phyloP scores from a whole-genome alignment of 2,113 vertebrate genomes.

The Numenius arquata region DNA sequence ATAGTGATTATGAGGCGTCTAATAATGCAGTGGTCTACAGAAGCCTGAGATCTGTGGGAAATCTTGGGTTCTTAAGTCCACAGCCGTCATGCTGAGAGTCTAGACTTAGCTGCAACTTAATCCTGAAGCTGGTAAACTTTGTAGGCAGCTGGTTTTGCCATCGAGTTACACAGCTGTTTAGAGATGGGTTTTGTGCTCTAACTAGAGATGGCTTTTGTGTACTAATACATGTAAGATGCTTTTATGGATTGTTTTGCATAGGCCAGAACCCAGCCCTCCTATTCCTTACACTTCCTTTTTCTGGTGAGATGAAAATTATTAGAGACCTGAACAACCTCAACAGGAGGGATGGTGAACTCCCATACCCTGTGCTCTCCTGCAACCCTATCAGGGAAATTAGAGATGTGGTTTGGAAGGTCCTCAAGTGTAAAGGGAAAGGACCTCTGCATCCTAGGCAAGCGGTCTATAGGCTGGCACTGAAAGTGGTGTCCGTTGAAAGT shows the following conservation, averaged over 20 bases:
- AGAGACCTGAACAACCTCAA: background rate
- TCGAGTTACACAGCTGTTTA: background rate
- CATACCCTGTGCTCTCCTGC: background rate
- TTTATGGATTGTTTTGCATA: background rate
- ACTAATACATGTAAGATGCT: background rate
- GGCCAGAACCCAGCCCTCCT: background rate
- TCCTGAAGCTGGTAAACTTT: background rate
- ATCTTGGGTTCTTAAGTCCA: background rate
- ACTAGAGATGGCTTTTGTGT: too few relatives aligned
- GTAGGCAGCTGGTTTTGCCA: background rate
- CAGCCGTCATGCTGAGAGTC: background rate
- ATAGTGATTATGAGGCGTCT: background rate
- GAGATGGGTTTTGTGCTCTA: background rate
- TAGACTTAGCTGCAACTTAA: background rate
- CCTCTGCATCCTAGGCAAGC: background rate
- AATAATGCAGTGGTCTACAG: background rate
- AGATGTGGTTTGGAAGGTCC: background rate
- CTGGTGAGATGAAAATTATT: background rate
- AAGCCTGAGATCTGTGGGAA: background rate
- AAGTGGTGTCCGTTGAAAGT: background rate
- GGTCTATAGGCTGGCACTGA: background rate
- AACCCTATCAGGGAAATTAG: background rate
- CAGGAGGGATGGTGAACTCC: background rate
- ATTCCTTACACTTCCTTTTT: background rate
- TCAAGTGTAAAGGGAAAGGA: background rate